Evolutionary conservation across 1,140 invertebrate species (phyloP), one percentile per base, ranked within the genome.

Genomic region (Phymastichus coffea): DNA sequence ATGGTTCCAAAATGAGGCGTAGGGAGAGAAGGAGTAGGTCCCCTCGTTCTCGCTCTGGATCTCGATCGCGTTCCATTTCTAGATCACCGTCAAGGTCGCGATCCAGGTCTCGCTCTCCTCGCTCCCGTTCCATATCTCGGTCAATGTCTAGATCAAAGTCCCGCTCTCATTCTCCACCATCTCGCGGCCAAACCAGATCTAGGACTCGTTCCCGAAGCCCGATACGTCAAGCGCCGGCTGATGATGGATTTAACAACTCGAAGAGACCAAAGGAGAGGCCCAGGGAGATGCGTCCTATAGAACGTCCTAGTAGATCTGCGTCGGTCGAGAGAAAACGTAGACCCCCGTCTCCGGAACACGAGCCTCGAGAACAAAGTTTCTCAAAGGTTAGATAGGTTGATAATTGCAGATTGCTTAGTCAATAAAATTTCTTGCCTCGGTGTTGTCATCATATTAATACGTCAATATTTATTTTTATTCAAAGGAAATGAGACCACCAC

Each of bases 121-220:
- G 47, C 19, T 56, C 57, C 14, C 49, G 35, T 0, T 47, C 49
- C 9, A 41, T 22, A 1, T 53, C 51, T 4, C 7, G 9, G 20
- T 41, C 49, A 15, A 20, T 14, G 4, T 53, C 51, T 6, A 19
- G 19, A 17, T 53, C 51, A 2, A 35, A 17, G 14, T 53, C 51
- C 10, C 22, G 37, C 19, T 49, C 47, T 22, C 1, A 26, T 33
- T 56, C 57, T 33, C 33, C 19, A 33, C 52, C 57, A 22, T n/a
- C n/a, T n/a, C n/a, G n/a, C n/a, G n/a, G n/a, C n/a, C 10, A 6
- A 15, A 51, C 57, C 10, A 41, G 57, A 51, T 58, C 57, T 26
- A 44, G 57, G 35, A 53, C 49, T 33, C 57, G 57, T 14, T 60
- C 57, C 15, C 57, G 57, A 1, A 60, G 57, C 19, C 41, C 40